Evolutionary conservation across 2,888 invertebrate genomes (phyloP), one percentile per base, ranked within the genome.

Genomic region (Diarsia mendica): DNA sequence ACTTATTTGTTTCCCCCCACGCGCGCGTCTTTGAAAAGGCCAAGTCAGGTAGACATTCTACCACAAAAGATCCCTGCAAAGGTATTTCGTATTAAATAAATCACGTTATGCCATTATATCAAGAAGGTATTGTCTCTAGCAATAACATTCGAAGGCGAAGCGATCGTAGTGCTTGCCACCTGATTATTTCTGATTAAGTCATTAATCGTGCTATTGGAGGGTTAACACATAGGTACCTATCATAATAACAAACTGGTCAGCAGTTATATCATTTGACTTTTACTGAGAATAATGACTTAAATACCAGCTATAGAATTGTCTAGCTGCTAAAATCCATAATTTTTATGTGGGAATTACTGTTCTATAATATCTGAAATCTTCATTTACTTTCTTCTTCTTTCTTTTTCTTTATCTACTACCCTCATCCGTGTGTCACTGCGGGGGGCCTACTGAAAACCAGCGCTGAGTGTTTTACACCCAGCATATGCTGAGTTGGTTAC

Each of bases 1-100:
- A 82, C 72, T 77, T 81, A 75, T 85, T 84, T 77, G 75, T 74
- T 82, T 77, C 80, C 79, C 68, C 88, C 88, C 79, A 88, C 90
- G 67, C 88, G 82, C 72, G 58, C 72, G 53, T 67, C 1, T 39
- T 81, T 74, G 15, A 63, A 67, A 86, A 79, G 64, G 77, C 44
- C 70, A 69, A 39, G 55, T 33, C 18, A 60, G 49, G 15, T 77
- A 63, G 39, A 51, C 67, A 66, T 67, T 63, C 28, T 28, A 28
- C 28, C 28, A 28, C 28, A 28, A 28, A 2, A 28, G 63, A 67
- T 51, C 3, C 33, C 13, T 44, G 18, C 44, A 53, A 46, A 71
- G 61, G 51, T 28, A 28, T 28, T 28, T 28, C 53, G 70, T 79
- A 71, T 71, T 66, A 20, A 28, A 28, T 58, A 78, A 70, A 74